phyloP scores from a whole-genome alignment of 1,140 invertebrate species.

The Agrypnia vestita region DNA sequence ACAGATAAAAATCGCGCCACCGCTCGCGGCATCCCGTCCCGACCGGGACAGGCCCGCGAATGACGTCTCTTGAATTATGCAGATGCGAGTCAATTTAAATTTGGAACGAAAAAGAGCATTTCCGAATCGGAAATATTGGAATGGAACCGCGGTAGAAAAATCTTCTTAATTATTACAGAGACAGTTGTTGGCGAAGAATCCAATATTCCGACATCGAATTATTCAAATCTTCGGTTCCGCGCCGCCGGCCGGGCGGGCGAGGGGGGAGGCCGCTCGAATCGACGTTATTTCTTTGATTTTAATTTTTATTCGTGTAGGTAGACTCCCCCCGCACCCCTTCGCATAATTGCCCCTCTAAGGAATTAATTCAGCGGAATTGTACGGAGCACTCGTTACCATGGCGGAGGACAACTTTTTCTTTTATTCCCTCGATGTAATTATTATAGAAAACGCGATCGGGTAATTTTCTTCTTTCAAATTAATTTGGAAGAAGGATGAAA shows the following conservation, averaged over 20 bases:
- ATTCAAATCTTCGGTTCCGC: constrained; percentile 57
- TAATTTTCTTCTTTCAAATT: constrained; percentile 51
- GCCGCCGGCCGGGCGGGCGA: constrained; percentile 37
- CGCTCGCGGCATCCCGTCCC: constrained; percentile 24
- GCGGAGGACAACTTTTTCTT: constrained; percentile 55
- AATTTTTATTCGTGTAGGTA: constrained; percentile 59
- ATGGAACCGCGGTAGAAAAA: constrained; percentile 48
- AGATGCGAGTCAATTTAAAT: constrained; percentile 61
- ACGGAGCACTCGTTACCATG: constrained; percentile 54
- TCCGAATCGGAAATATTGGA: constrained; percentile 45
- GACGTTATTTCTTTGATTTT: constrained; percentile 61
- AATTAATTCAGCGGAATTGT: constrained; percentile 60
- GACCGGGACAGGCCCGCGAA: constrained; percentile 38
- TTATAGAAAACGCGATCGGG: constrained; percentile 60
- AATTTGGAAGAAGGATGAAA: constrained; percentile 40
- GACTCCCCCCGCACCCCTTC: constrained; percentile 44
- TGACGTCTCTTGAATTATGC: constrained; percentile 61
- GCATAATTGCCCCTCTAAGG: constrained; percentile 60
- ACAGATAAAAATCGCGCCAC: constrained; percentile 46
- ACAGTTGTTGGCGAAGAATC: constrained; percentile 49
- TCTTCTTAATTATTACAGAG: constrained; percentile 60
- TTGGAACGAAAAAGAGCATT: constrained; percentile 49
- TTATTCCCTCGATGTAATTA: constrained; percentile 53
- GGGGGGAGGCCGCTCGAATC: constrained; percentile 42
- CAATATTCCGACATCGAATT: constrained; percentile 58